These are phyloP conservation scores for Philotrypesis tridentata DNA, from an alignment of 1,140 invertebrate genomes.

Conservation along the genomic window DNA sequence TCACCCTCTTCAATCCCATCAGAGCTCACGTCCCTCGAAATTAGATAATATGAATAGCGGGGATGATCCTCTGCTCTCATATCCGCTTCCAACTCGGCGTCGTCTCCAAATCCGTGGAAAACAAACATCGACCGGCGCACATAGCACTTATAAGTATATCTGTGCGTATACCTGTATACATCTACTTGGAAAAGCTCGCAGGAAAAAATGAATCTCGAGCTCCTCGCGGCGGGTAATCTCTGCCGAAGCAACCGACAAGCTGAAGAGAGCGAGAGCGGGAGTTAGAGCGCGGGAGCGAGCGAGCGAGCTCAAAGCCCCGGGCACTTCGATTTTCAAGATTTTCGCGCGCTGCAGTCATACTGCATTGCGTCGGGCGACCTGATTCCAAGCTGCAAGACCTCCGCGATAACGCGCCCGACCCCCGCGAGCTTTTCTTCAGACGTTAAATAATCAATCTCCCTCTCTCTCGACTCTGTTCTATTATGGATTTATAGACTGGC, in stretches of 20 bases:
- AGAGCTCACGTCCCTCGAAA: neutral
- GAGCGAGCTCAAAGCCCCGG: neutral
- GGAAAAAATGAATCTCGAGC: neutral
- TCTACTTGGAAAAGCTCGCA: neutral
- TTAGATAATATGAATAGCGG: neutral
- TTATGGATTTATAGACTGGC: too few relatives aligned
- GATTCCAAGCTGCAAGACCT: slow-evolving; percentile 45
- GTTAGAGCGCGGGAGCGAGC: too few relatives aligned
- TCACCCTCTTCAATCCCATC: neutral
- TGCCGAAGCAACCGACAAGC: neutral
- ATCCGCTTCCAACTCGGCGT: neutral
- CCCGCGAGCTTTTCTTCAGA: neutral
- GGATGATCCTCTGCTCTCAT: neutral
- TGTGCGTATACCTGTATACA: too few relatives aligned
- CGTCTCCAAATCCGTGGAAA: neutral
- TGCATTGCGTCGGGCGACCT: slow-evolving; percentile 67
- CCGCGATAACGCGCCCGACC: slow-evolving; percentile 37
- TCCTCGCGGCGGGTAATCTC: neutral
- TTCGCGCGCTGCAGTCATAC: slow-evolving; percentile 52
- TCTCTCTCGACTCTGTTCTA: too few relatives aligned
- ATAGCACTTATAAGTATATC: too few relatives aligned
- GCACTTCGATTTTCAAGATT: slow-evolving; percentile 34
- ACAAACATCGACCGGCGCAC: neutral
- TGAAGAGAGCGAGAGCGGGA: too few relatives aligned
- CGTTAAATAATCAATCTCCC: slow-evolving; percentile 63